Conservation (phyloP, 2,797 vertebrate species). For the Neomorphus geoffroyi region DNA sequence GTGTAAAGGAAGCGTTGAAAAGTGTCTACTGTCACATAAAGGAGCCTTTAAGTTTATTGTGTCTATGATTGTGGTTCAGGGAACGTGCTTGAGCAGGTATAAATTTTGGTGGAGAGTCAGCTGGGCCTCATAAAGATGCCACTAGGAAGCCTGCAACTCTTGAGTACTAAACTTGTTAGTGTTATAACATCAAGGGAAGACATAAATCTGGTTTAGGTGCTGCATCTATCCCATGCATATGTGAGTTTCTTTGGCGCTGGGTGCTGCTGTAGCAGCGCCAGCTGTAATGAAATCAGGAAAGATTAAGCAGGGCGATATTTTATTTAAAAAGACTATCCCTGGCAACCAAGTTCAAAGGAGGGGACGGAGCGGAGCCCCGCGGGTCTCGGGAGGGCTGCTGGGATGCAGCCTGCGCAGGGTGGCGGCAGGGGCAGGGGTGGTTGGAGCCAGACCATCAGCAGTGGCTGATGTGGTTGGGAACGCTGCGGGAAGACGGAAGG, state of each 20-base stretch:
- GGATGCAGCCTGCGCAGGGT: rapidly evolving
- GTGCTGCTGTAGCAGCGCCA: neutral
- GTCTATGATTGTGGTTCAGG: constrained; percentile 51
- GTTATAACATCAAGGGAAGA: constrained; percentile 41
- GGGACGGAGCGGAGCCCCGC: neutral
- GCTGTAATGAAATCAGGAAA: neutral
- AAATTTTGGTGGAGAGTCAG: constrained; percentile 70
- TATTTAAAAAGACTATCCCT: neutral
- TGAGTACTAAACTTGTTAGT: constrained; percentile 63
- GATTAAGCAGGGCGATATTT: neutral
- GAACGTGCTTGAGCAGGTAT: constrained; percentile 42
- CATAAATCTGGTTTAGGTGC: constrained; percentile 52
- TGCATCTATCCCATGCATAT: neutral
- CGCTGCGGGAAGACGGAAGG: neutral
- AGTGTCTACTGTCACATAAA: neutral
- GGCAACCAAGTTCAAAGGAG: neutral
- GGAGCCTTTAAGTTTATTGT: constrained; percentile 62
- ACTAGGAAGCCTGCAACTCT: constrained; percentile 60
- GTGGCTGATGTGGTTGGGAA: neutral
- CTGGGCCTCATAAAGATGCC: constrained; percentile 67
- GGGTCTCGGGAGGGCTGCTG: rapidly evolving
- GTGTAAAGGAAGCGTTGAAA: neutral
- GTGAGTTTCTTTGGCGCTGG: neutral
- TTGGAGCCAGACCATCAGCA: neutral
- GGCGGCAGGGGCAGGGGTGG: neutral